Evolutionary conservation across 2,797 vertebrate genomes (phyloP).

Genomic region (Eulemur rubriventer): DNA sequence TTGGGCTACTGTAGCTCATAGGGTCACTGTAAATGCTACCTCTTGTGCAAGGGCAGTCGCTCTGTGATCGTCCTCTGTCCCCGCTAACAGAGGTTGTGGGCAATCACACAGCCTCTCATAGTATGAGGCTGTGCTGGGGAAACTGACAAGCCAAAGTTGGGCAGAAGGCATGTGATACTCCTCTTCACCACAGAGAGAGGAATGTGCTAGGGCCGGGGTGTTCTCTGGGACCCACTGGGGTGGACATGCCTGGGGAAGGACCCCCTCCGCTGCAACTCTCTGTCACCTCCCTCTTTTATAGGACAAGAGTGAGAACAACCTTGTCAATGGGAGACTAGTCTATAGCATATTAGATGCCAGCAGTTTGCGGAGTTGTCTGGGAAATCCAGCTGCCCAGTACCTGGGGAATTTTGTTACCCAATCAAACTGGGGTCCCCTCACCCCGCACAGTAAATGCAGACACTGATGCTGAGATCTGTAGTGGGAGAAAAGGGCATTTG

Average conservation of each 20-base stretch:
- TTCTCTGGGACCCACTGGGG: neutral
- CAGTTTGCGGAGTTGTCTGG: neutral
- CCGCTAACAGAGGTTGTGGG: neutral
- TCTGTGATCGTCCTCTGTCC: neutral
- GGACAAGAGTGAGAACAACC: neutral
- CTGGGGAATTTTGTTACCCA: neutral
- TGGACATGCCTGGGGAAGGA: neutral
- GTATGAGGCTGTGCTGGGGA: neutral
- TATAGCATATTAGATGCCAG: accelerated
- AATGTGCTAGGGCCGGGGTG: neutral
- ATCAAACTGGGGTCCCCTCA: neutral
- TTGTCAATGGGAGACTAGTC: neutral
- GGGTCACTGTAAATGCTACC: neutral
- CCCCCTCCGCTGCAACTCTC: neutral
- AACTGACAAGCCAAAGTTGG: neutral
- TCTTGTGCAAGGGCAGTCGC: neutral
- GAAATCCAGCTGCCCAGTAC: neutral
- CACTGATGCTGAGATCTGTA: neutral
- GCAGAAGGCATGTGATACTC: neutral
- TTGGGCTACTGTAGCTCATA: neutral
- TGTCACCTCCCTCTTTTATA: neutral
- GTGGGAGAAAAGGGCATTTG: neutral
- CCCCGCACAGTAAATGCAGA: neutral
- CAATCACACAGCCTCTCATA: neutral
- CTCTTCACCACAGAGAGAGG: neutral